Conservation (phyloP, 1,140 invertebrate genomes). For the Bicyclus anynana region DNA sequence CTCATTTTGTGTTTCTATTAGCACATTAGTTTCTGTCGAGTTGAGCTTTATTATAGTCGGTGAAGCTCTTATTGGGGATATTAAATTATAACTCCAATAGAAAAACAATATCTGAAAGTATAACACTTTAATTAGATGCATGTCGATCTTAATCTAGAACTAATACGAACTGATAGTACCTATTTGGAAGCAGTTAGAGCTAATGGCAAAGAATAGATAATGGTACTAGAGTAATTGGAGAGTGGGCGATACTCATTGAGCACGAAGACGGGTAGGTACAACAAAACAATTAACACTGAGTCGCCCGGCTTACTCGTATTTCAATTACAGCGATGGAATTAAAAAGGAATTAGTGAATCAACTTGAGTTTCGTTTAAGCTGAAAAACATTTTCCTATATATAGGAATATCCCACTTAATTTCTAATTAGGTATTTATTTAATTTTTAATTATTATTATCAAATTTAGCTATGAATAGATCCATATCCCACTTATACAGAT, state of each 20-base stretch:
- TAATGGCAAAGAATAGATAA: constrained; percentile 15
- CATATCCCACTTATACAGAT: too few relatives aligned
- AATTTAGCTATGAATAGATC: too few relatives aligned
- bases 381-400: neutral
- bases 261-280: too few relatives aligned
- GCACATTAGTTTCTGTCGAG: neutral
- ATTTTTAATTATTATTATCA: too few relatives aligned
- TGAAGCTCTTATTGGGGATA: constrained; percentile 1
- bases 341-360: constrained; percentile 12
- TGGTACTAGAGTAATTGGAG: constrained; percentile 28
- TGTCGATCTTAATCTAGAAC: neutral
- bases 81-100: constrained; percentile 1
- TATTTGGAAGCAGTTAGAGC: constrained; percentile 1
- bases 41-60: neutral
- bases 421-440: too few relatives aligned
- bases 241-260: constrained; percentile 26
- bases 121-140: neutral
- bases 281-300: constrained; percentile 34
- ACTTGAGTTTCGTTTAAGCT: constrained; percentile 9
- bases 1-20: constrained; percentile 24
- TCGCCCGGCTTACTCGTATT: constrained; percentile 23
- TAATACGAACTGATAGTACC: neutral
- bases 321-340: constrained; percentile 23
- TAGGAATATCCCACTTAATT: too few relatives aligned
- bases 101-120: constrained; percentile 12